Base-by-base conservation (phyloP, 1,140 invertebrate genomes). In the Formica exsecta region DNA sequence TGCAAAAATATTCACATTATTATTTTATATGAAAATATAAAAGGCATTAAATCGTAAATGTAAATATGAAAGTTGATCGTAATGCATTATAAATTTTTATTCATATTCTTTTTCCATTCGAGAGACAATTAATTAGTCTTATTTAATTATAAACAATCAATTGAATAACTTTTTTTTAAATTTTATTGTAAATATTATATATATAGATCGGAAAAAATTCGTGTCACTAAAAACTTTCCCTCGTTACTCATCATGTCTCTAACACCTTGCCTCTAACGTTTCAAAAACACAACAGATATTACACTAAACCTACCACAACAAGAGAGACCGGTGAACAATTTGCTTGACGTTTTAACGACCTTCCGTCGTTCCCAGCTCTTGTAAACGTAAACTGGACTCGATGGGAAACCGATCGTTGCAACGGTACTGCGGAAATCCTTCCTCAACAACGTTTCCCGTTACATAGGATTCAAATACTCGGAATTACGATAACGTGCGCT, bases 281-380 rank as follows among this genome's bases (percentile, higher is more conserved):
- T 71, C 54, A 61, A 83, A 83, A 74, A 74, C 68, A 83, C 68
- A 83, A 62, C 54, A 73, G 68, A 54, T 74, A 74, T 61, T 74
- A 44, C 68, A 44, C 68, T 57, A 62, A 32, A 44, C 79, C 68
- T 61, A 61, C 79, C 79, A 74, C 68, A 44, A 54, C 36, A 62
- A 86, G 70, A 70, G 75, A 48, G 62, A 19, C 41, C 48, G 59
- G 65, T 22, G 66, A 89, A 89, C 79, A 83, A 83, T 83, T 83
- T 83, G 79, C 79, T 74, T 83, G 79, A 83, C 79, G 79, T 83
- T 83, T 83, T 83, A 83, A 83, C 79, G 79, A 83, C 57, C 79
- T 83, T 83, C 79, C 79, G 68, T 83, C 79, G 79, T 83, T 83
- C 41, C 54, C 79, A 83, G 68, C 68, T 57, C 68, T 83, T 83